A percentile compares a stretch with the other conserved stretches of the same genome.
These are phyloP conservation scores for Halcyon leucocephala DNA, from an alignment of 2,797 vertebrate genomes.

Conservation along the genomic window DNA sequence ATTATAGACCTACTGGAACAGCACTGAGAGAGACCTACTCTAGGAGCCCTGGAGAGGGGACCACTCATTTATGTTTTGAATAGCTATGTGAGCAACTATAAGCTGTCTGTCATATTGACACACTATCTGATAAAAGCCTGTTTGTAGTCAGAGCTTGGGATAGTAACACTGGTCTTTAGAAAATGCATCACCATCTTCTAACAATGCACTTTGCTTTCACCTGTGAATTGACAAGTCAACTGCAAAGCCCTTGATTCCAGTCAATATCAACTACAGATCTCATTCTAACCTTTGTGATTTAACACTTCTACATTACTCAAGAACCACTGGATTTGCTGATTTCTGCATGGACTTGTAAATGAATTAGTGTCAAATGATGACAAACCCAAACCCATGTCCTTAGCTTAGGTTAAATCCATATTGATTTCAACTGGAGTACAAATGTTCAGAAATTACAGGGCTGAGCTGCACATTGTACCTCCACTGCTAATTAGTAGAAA, in stretches of 20 bases:
- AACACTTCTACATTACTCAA: not conserved
- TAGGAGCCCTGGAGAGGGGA: not conserved
- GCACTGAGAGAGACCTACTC: not conserved
- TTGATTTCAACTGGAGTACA: not conserved
- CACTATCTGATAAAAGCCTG: not conserved
- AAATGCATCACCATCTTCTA: not conserved
- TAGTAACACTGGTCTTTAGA: not conserved
- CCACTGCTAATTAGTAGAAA: not conserved
- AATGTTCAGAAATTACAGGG: not conserved
- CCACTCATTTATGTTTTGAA: not conserved
- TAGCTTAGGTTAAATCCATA: conserved; percentile 3
- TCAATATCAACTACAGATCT: not conserved
- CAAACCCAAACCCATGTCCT: not conserved
- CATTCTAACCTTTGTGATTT: not conserved
- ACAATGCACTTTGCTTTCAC: not conserved
- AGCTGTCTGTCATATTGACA: not conserved
- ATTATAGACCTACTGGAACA: not conserved
- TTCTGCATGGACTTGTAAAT: not conserved
- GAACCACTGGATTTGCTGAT: not conserved
- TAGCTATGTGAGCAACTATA: not conserved
- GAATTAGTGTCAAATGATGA: not conserved
- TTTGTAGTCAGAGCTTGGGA: not conserved
- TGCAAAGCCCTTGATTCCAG: not conserved
- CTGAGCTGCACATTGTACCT: not conserved
- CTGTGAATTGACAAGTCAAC: not conserved